These are phyloP conservation scores for Istiophorus platypterus DNA, from an alignment of 2,113 vertebrate genomes.

Conservation along the genomic window DNA sequence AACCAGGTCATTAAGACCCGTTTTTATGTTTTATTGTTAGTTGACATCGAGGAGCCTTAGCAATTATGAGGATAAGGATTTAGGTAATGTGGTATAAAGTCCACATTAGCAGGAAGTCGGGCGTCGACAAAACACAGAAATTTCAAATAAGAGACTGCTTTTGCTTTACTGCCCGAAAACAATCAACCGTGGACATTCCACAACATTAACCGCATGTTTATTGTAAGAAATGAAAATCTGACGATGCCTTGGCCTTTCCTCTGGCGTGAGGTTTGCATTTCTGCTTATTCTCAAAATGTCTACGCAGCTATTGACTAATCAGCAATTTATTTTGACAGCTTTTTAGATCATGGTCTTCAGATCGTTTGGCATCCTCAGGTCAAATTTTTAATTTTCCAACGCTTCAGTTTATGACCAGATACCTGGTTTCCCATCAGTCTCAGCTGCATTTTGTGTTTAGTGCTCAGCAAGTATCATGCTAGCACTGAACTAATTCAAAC, in stretches of 20 bases:
- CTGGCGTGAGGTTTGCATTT: not conserved
- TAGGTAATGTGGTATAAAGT: no score
- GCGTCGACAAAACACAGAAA: no score
- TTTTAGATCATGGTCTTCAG: not conserved
- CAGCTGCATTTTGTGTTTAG: not conserved
- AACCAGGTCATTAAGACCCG: not conserved
- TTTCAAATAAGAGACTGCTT: no score
- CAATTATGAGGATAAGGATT: no score
- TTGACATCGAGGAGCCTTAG: no score
- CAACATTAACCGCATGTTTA: not conserved
- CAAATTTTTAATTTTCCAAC: not conserved
- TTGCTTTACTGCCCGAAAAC: no score
- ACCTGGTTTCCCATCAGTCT: not conserved
- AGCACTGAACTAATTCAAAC: not conserved
- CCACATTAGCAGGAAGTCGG: no score
- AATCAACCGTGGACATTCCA: no score
- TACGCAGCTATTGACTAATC: not conserved
- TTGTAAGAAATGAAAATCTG: no score
- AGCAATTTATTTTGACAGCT: not conserved
- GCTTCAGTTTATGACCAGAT: not conserved
- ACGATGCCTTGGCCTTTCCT: not conserved
- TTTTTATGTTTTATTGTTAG: not conserved
- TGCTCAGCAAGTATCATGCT: not conserved
- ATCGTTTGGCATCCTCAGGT: not conserved
- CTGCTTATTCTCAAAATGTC: no score